Conservation (phyloP, 2,888 invertebrate genomes). For the Mimachlamys varia region DNA sequence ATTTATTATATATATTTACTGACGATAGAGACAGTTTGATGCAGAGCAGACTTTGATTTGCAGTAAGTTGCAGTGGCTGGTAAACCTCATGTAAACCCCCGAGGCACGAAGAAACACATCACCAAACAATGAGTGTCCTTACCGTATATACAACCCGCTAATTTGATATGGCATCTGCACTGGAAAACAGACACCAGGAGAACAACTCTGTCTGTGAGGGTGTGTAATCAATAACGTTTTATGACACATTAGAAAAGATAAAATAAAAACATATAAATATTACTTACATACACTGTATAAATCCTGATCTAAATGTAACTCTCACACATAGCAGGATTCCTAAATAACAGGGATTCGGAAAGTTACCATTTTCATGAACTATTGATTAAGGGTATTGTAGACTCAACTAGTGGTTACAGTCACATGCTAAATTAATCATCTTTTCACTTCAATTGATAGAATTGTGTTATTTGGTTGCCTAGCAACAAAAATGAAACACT, state of each 20-base stretch:
- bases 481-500: constrained; percentile 24
- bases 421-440: not conserved
- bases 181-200: not conserved
- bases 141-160: not conserved
- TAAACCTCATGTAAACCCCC: not conserved
- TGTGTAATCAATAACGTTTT: not conserved
- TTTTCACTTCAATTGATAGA: constrained; percentile 6
- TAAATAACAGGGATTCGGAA: not conserved
- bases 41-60: not conserved
- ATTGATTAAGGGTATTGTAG: not conserved
- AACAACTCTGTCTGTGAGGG: not conserved
- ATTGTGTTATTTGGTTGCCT: constrained; percentile 15
- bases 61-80: not conserved
- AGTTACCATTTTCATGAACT: not conserved
- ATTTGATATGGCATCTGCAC: not conserved
- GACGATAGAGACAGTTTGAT: not conserved
- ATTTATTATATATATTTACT: not conserved
- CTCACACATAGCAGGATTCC: not conserved
- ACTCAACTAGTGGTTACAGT: not conserved
- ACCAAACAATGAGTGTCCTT: not conserved
- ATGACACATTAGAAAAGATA: not conserved
- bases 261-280: not conserved
- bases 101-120: not conserved
- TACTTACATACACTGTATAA: not conserved
- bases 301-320: not conserved